Percentiles rank a stretch among this genome's conserved stretches.
phyloP scores from a whole-genome alignment of 2,888 invertebrate genomes.

The Zhuqinia jingwanae region DNA sequence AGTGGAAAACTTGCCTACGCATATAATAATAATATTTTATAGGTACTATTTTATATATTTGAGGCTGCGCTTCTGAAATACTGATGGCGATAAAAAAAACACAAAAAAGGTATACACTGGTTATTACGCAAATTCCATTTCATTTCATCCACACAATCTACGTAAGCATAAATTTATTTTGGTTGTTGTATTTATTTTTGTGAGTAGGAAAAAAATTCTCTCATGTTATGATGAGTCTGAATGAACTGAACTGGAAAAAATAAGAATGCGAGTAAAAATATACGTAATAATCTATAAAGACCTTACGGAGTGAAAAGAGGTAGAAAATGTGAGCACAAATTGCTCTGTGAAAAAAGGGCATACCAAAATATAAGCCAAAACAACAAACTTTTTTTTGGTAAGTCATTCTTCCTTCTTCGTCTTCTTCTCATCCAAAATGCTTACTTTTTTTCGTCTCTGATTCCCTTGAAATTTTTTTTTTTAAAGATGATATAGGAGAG shows the following conservation, averaged over 20 bases:
- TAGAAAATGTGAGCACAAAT: conserved; percentile 42
- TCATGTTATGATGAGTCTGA: background rate
- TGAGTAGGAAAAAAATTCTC: background rate
- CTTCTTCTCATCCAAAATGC: no score
- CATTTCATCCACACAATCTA: conserved; percentile 48
- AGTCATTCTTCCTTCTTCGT: background rate
- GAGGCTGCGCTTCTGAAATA: no score
- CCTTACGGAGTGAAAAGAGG: background rate
- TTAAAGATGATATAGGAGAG: background rate
- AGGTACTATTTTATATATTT: no score
- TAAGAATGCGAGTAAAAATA: conserved; percentile 27
- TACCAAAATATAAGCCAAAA: no score
- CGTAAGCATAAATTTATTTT: conserved; percentile 35
- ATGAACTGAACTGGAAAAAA: background rate
- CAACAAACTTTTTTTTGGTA: conserved; percentile 29
- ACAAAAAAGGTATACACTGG: conserved; percentile 10
- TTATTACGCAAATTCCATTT: conserved; percentile 52
- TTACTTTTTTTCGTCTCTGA: no score
- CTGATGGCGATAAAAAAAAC: background rate
- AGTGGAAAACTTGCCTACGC: no score
- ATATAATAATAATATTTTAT: no score
- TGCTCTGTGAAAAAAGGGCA: background rate
- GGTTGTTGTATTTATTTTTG: no score
- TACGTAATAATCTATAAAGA: conserved; percentile 6
- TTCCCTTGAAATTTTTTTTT: background rate